Evolutionary conservation across 30 jellyfish, hydroid and myxozoan genomes (phyloP), one percentile per base, ranked within the genome.

Genomic region (Aurelia coerulea): DNA sequence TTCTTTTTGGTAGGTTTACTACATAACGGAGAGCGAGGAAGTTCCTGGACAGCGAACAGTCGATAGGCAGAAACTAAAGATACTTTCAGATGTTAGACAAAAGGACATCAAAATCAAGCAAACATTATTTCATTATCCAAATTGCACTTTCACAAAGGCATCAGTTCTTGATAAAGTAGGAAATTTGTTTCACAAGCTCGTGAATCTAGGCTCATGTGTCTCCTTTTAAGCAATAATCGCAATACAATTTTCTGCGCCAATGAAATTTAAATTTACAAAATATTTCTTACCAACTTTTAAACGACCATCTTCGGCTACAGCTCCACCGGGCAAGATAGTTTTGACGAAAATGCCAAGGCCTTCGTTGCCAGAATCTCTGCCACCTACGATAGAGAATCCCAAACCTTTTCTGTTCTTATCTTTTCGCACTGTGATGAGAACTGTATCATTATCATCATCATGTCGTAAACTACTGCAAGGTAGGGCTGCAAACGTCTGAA

Each of bases 321-420:
- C 88, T 11, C 98, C 98, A 14, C 96, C 97, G 8, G 97, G 96
- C 32, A 93, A 58, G 14, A 93, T 93, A 9, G 88, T 87, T 64
- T 87, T 93, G 49, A 93, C 91, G 53, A 70, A 74, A 56, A 92
- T 87, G 12, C 96, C 97, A 16, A 90, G 73, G 13, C 56, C 56
- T 46, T 14, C 56, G 73, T 65, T 78, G 42, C 91, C 97, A 16
- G 90, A 41, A 63, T 87, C 93, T n/a, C 85, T 78, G 34, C 98
- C 98, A 31, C 98, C 98, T 49, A 85, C 95, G n/a, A 93, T 93
- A 2, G 98, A 93, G 69, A 93, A 93, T 9, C 98, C 98, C 8
- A 93, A 90, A 2, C 91, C 89, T 65, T 82, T 88, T 39, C 68
- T 91, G 76, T 84, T 85, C 16, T 85, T 84, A 49, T 86, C 97